These are phyloP conservation scores for Hypselothyrea guttata DNA, from an alignment of 2,888 invertebrate species.

Conservation along the genomic window DNA sequence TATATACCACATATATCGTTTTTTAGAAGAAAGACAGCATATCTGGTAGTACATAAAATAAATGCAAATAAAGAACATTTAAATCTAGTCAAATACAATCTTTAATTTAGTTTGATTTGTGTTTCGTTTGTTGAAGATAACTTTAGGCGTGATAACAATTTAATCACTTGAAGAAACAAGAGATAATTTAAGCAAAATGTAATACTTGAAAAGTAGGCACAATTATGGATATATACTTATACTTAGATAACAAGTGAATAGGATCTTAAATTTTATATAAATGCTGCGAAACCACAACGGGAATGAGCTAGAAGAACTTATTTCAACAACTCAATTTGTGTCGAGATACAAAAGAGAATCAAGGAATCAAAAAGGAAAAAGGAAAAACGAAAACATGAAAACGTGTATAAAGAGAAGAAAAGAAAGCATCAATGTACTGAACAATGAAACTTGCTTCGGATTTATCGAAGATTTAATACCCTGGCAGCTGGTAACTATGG, in stretches of 20 bases:
- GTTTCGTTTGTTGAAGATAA: constrained; percentile 10
- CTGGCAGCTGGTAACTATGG: not conserved
- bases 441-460: constrained; percentile 5
- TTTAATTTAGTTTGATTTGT: not conserved
- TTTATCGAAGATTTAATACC: constrained; percentile 14
- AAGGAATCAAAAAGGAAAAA: constrained; percentile 16
- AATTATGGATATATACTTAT: constrained; percentile 34
- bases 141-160: constrained; percentile 64
- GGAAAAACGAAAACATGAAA: constrained; percentile 41
- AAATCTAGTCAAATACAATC: constrained; percentile 27
- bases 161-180: constrained; percentile 42
- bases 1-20: constrained; percentile 21
- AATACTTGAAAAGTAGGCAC: constrained; percentile 68
- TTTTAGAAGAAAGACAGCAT: constrained; percentile 55
- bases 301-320: constrained; percentile 16
- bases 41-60: constrained; percentile 46
- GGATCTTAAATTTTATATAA: constrained; percentile 39
- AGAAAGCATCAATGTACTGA: constrained; percentile 31
- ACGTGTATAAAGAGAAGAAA: constrained; percentile 9
- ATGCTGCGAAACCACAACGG: too few species aligned
- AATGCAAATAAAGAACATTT: constrained; percentile 32
- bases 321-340: constrained; percentile 12
- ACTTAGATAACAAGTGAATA: constrained; percentile 30
- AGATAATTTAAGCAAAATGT: constrained; percentile 33
- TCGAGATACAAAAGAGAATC: constrained; percentile 2